phyloP scores from a whole-genome alignment of 2,797 vertebrate genomes.

The Channa striata region DNA sequence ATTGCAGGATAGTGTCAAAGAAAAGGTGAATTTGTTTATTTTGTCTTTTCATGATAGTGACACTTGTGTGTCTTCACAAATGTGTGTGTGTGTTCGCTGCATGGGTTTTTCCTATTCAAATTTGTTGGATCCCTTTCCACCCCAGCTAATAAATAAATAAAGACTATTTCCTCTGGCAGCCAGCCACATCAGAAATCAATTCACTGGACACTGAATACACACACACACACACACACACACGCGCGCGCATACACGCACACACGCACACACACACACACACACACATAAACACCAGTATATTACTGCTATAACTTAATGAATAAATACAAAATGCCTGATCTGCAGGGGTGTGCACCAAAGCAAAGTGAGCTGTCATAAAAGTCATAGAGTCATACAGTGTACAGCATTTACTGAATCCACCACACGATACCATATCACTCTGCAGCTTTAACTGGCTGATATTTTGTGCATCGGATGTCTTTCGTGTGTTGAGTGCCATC shows the following conservation, averaged over 20 bases:
- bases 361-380: neutral
- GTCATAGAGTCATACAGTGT: constrained; percentile 1
- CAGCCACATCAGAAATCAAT: constrained; percentile 7
- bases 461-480: too few relatives aligned
- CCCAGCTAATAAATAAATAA: neutral
- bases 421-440: neutral
- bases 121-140: constrained; percentile 40
- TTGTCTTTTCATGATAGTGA: constrained; percentile 31
- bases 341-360: constrained; percentile 9
- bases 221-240: constrained; percentile 12
- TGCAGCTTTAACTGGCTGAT: neutral
- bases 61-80: constrained; percentile 17
- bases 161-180: constrained; percentile 4
- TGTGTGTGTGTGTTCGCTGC: neutral
- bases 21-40: constrained; percentile 2
- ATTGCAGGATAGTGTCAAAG: neutral
- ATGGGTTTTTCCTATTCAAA: constrained; percentile 46
- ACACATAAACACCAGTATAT: neutral
- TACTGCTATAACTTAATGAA: constrained; percentile 16
- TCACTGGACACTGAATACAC: neutral
- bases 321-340: constrained; percentile 20
- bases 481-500: too few relatives aligned
- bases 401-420: neutral
- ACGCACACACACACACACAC: too few relatives aligned
- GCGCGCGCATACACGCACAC: too few relatives aligned